phyloP scores from a whole-genome alignment of 2,888 invertebrate species.

The Agonopterix alstromeriana region DNA sequence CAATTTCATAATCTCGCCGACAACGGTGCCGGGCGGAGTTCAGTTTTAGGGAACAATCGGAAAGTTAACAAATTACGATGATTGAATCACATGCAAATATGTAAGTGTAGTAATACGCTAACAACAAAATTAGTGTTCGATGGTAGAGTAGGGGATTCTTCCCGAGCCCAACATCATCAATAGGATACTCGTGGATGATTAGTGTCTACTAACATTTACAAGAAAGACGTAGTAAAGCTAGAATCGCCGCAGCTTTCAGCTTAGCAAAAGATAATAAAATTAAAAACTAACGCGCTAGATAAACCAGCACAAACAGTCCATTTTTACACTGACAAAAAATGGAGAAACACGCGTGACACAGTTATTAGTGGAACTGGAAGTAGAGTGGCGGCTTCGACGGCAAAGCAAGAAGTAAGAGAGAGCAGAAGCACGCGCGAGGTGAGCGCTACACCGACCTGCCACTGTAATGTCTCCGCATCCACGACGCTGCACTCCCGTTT shows the following conservation, averaged over 20 bases:
- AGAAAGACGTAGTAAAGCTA: conserved; percentile 50
- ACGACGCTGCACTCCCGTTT: conserved; percentile 43
- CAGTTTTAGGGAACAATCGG: conserved; percentile 54
- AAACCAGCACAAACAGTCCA: conserved; percentile 28
- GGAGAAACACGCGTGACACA: conserved; percentile 21
- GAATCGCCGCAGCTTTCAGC: conserved; percentile 59
- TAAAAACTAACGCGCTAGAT: conserved; percentile 22
- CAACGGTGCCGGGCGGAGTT: conserved; percentile 41
- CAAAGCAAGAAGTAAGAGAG: conserved; percentile 13
- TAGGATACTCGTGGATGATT: conserved; percentile 52
- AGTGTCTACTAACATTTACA: conserved; percentile 33
- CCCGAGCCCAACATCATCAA: conserved; percentile 43
- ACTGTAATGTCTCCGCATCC: conserved; percentile 18
- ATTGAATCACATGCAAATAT: conserved; percentile 34
- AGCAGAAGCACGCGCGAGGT: conserved; percentile 17
- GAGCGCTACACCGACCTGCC: conserved; percentile 16
- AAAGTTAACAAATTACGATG: conserved; percentile 52
- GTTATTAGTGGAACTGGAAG: conserved; percentile 17
- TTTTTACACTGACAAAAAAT: conserved; percentile 20
- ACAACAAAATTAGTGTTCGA: conserved; percentile 54
- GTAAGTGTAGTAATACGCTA: conserved; percentile 58
- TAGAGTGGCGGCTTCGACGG: conserved; percentile 9
- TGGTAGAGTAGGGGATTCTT: conserved; percentile 64
- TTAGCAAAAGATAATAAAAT: conserved; percentile 36
- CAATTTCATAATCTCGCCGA: conserved; percentile 59